Conservation (phyloP, 2,888 invertebrate species). For the Trissolcus brochymenae region DNA sequence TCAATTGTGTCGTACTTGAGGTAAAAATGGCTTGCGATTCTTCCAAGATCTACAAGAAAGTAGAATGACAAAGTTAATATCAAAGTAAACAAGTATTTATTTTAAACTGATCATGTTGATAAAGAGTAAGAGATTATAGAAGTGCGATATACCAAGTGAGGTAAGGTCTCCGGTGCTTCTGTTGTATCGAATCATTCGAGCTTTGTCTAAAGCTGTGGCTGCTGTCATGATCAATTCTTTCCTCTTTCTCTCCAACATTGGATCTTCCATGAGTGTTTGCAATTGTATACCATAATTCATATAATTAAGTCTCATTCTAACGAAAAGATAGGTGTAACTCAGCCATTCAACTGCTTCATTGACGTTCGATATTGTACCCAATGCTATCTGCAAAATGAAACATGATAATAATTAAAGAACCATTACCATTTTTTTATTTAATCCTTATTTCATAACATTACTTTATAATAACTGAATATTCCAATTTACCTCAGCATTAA, state of each 20-base stretch:
- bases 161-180: conserved; percentile 88
- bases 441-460: not conserved
- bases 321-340: conserved; percentile 96
- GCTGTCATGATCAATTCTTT: conserved; percentile 87
- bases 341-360: conserved; percentile 98
- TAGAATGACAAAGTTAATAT: not conserved
- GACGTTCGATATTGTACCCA: conserved; percentile 97
- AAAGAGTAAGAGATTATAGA: not conserved
- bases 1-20: conserved; percentile 97
- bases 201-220: conserved; percentile 91
- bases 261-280: conserved; percentile 84
- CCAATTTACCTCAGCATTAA: conserved; percentile 92
- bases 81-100: not conserved
- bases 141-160: conserved; percentile 78
- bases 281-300: conserved; percentile 84
- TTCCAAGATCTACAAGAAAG: conserved; percentile 85
- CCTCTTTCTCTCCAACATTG: conserved; percentile 86
- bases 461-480: not conserved
- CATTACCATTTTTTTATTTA: not conserved
- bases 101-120: not conserved
- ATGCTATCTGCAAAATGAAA: conserved; percentile 75
- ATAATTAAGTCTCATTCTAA: conserved; percentile 95
- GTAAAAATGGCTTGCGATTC: conserved; percentile 98
- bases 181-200: conserved; percentile 95
- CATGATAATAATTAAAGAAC: not conserved